phyloP scores from a whole-genome alignment of 2,888 invertebrate genomes.

The Bembecia ichneumoniformis region DNA sequence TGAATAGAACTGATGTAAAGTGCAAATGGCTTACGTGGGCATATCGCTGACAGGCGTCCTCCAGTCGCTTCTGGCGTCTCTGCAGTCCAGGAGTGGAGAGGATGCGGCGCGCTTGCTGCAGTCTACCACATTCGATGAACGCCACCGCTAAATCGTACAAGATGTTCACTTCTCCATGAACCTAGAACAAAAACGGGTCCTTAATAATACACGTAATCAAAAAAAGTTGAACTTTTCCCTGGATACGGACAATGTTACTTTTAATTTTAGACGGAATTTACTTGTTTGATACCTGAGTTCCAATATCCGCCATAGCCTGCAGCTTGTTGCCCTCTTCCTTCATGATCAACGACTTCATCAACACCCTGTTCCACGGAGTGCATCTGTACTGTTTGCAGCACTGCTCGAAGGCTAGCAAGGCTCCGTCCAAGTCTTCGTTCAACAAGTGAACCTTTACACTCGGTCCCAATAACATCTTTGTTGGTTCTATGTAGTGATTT shows the following conservation, averaged over 20 bases:
- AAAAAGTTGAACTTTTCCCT: no score
- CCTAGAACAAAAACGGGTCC: slow-evolving; percentile 22
- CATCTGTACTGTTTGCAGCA: slow-evolving; percentile 77
- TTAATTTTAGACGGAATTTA: no score
- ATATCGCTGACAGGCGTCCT: slow-evolving; percentile 76
- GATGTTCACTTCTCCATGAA: slow-evolving; percentile 86
- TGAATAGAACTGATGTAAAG: no score
- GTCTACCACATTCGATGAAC: slow-evolving; percentile 85
- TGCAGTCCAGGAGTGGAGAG: slow-evolving; percentile 88
- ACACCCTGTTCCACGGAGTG: slow-evolving; percentile 82
- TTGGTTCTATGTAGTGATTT: slow-evolving; percentile 73
- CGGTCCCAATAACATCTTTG: slow-evolving; percentile 80
- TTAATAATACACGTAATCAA: no score
- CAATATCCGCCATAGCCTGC: slow-evolving; percentile 87
- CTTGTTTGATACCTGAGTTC: slow-evolving; percentile 69
- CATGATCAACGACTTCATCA: slow-evolving; percentile 80
- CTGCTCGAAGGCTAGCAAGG: slow-evolving; percentile 79
- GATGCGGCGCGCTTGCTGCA: slow-evolving; percentile 86
- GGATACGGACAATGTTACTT: no score
- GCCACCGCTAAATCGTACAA: slow-evolving; percentile 86
- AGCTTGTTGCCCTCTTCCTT: slow-evolving; percentile 82
- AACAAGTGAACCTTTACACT: slow-evolving; percentile 80
- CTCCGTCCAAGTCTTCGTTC: slow-evolving; percentile 77
- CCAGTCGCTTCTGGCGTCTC: slow-evolving; percentile 76
- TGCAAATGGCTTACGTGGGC: slow-evolving; percentile 43